Base-by-base conservation (phyloP, 1,140 invertebrate genomes). In the Adoxophyes honmai region DNA sequence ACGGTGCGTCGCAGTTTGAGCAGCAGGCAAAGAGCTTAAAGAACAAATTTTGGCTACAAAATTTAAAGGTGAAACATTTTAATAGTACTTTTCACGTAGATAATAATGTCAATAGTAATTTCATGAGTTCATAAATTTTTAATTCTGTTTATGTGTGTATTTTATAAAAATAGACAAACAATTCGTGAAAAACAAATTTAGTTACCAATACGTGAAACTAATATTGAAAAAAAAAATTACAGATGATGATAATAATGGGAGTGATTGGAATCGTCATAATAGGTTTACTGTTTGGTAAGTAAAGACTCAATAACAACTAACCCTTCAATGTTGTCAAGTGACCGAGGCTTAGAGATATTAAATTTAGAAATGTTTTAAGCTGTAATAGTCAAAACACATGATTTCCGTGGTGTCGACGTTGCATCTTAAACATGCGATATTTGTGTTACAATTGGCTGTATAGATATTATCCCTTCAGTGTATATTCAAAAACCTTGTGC, bases 21-120 rank as follows among this genome's bases (percentile, higher is more conserved):
- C 97, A 98, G 71, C 97, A 98, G 86, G 98, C 98, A 70, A 97
- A 97, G 66, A 98, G 98, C 90, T 91, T 99, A 69, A 99, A 99
- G 91, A 94, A 97, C 87, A 99, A 99, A 91, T 99, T 98, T 89
- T 99, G 98, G 98, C 93, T 98, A 92, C 97, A 99, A 92, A 99
- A 99, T 91, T 91, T 98, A 81, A 99, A 99, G 95, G 96, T 98
- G n/a, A 88, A 57, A 59, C 21, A 28, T 3, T 28, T 28, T n/a
- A n/a, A n/a, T n/a, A n/a, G n/a, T n/a, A n/a, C n/a, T n/a, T n/a
- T n/a, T n/a, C n/a, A n/a, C n/a, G n/a, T n/a, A n/a, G n/a, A n/a
- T n/a, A n/a, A n/a, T n/a, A n/a, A n/a, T n/a, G n/a, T n/a, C n/a
- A n/a, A n/a, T n/a, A n/a, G n/a, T n/a, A n/a, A n/a, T n/a, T n/a